Base-by-base conservation (phyloP, 2,888 invertebrate species). In the Acronicta alni region DNA sequence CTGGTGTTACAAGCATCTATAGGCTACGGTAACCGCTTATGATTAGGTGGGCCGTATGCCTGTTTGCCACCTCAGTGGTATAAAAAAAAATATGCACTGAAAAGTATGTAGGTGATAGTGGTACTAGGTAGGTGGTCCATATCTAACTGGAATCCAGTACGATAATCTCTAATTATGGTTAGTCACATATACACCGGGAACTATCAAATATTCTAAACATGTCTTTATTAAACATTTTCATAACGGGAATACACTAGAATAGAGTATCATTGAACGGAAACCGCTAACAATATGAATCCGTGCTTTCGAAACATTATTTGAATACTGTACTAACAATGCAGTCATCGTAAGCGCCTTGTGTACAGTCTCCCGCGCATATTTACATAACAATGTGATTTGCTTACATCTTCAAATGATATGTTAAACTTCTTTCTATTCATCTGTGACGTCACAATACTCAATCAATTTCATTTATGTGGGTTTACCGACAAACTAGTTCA, bases 331-430 rank as follows among this genome's bases (percentile, higher is more conserved):
- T 48, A 68, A 74, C 69, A 76, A 73, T 63, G 62, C 57, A 66
- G 66, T 66, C 65, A 62, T 65, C 65, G 48, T 60, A 61, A 67
- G 70, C 59, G 71, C 54, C 60, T 60, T 64, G 67, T 60, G 67
- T 61, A 72, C 63, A 64, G 67, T 66, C 76, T 58, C 53, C 51
- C 35, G 70, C 74, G 70, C 70, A 71, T 75, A 84, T 86, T 84
- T 77, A 79, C 83, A 85, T 84, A 81, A 82, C 79, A 86, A 86
- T 86, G 81, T 79, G 78, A 77, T 78, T 79, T 78, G 72, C 80
- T 69, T 57, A 71, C 63, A 72, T 56, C 41, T 47, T 68, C 55
- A 67, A 60, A 75, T 72, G 73, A 78, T 79, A 79, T 80, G 80
- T 75, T 75, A 78, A 79, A 78, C 78, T 74, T 72, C 77, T 83